phyloP scores from a whole-genome alignment of 2,797 vertebrate genomes.

The Pampus argenteus region DNA sequence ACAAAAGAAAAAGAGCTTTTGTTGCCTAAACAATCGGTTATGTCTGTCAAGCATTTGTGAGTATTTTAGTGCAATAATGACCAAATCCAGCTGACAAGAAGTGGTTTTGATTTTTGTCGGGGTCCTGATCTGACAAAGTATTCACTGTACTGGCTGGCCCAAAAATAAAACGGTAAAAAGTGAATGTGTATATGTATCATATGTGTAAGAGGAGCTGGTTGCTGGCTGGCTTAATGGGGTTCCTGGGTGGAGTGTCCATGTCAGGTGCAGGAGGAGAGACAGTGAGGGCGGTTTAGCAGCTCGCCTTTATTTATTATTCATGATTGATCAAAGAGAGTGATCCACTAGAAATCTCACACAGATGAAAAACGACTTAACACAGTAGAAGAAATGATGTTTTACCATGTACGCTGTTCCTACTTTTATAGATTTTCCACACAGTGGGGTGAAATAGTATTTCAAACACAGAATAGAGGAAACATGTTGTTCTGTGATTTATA shows the following conservation, averaged over 20 bases:
- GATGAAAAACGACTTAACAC: conserved; percentile 33
- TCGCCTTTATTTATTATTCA: conserved; percentile 71
- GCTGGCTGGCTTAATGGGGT: conserved; percentile 39
- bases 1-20: no score
- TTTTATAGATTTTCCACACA: not conserved
- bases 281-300: conserved; percentile 49
- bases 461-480: not conserved
- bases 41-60: no score
- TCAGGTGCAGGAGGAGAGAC: conserved; percentile 48
- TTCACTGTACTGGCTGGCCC: not conserved
- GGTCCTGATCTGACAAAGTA: not conserved
- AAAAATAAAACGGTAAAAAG: conserved; percentile 6
- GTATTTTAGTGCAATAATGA: no score
- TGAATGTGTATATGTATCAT: conserved; percentile 12
- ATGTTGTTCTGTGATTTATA: not conserved
- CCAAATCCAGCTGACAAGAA: no score
- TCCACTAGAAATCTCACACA: conserved; percentile 26
- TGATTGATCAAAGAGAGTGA: conserved; percentile 69
- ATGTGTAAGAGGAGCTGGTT: conserved; percentile 35
- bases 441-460: not conserved
- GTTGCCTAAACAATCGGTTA: no score
- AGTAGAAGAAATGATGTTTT: conserved; percentile 8
- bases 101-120: no score
- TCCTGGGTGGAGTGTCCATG: conserved; percentile 41
- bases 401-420: not conserved